phyloP scores from a whole-genome alignment of 2,888 invertebrate species.

The Ernsta delagoae region DNA sequence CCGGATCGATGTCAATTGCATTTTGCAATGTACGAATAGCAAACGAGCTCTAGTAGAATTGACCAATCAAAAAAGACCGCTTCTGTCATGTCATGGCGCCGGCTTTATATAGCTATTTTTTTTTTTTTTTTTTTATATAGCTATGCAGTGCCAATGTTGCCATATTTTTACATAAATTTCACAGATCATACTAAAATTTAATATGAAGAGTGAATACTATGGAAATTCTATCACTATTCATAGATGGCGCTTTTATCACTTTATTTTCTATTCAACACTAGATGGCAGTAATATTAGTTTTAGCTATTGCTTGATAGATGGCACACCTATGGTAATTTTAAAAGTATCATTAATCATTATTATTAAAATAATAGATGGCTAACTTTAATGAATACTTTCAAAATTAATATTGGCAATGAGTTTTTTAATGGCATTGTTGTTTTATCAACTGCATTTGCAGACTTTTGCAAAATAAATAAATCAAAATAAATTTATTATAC shows the following conservation, averaged over 20 bases:
- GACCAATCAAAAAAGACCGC: constrained; percentile 78
- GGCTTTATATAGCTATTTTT: no score
- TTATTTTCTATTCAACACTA: constrained; percentile 1
- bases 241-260: constrained; percentile 10
- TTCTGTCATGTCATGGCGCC: constrained; percentile 58
- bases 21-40: constrained; percentile 43
- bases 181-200: not conserved
- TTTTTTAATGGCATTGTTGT: no score
- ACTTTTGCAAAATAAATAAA: no score
- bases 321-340: no score
- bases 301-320: constrained; percentile 7
- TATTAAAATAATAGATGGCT: no score
- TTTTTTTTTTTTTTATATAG: constrained; percentile 58
- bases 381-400: no score
- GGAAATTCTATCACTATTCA: no score
- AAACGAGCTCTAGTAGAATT: constrained; percentile 34
- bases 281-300: not conserved
- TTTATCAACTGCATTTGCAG: no score
- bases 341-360: no score
- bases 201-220: no score
- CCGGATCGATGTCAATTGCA: constrained; percentile 44
- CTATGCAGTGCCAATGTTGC: constrained; percentile 54
- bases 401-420: no score
- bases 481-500: no score
- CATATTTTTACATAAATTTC: constrained; percentile 44